Conservation (phyloP, 2,113 vertebrate species). For the Speoplatyrhinus poulsoni region DNA sequence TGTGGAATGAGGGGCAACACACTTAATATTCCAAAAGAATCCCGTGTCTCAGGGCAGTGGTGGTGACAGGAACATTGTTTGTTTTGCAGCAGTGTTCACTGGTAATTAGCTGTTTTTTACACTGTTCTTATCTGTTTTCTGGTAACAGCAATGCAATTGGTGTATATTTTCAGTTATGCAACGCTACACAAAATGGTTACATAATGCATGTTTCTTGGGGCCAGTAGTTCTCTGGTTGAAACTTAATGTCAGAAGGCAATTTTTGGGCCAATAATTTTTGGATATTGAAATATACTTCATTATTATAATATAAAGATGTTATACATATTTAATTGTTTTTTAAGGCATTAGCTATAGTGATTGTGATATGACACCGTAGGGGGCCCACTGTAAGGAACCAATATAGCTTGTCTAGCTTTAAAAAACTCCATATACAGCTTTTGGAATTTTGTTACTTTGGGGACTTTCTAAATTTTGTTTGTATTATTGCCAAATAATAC, state of each 20-base stretch:
- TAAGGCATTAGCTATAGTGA: too few species aligned
- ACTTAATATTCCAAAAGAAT: constrained; percentile 44
- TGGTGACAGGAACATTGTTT: constrained; percentile 42
- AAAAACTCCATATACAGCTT: too few species aligned
- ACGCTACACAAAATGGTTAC: constrained; percentile 17
- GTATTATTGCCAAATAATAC: background rate
- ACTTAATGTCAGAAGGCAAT: too few species aligned
- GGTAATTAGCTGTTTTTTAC: constrained; percentile 16
- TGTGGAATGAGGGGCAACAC: constrained; percentile 50
- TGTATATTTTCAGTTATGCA: constrained; percentile 28
- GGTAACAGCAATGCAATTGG: constrained; percentile 12
- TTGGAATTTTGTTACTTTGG: background rate
- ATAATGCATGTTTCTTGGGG: background rate
- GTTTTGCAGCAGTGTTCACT: constrained; percentile 16
- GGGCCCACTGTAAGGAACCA: background rate
- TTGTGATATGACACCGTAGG: too few species aligned
- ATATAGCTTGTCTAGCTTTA: background rate
- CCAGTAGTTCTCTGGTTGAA: background rate
- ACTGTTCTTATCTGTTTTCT: constrained; percentile 27
- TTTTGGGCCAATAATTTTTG: too few species aligned
- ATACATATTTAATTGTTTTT: too few species aligned
- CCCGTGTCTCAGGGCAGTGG: constrained; percentile 25
- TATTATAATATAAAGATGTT: too few species aligned
- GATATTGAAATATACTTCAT: too few species aligned
- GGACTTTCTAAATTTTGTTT: background rate